phyloP scores from a whole-genome alignment of 2,888 invertebrate genomes.

The Stenolophus ochropezus region DNA sequence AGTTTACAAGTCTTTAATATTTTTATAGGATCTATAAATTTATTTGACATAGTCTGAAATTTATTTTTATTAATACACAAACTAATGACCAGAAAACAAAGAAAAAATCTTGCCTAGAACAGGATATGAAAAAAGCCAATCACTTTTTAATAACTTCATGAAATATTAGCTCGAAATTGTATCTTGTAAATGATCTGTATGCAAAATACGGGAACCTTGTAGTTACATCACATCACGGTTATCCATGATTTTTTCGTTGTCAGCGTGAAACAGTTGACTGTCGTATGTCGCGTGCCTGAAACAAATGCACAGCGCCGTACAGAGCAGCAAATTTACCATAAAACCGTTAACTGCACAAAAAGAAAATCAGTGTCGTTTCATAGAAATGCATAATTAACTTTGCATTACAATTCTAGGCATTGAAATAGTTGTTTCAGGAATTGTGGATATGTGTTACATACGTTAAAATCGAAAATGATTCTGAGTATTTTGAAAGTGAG shows the following conservation, averaged over 20 bases:
- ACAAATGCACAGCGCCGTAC: slow-evolving; percentile 9
- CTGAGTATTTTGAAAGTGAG: no score
- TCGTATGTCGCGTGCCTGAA: slow-evolving; percentile 29
- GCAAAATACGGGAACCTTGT: not conserved
- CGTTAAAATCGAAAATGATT: not conserved
- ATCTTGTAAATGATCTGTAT: not conserved
- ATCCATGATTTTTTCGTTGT: slow-evolving; percentile 12
- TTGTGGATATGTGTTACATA: not conserved
- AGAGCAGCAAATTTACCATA: slow-evolving; percentile 15
- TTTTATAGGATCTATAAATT: no score
- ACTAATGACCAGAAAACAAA: no score
- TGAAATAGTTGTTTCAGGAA: not conserved
- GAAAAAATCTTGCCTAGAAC: no score
- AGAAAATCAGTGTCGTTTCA: not conserved
- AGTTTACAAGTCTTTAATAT: no score
- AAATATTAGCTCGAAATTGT: no score
- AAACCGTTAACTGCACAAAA: slow-evolving; percentile 9
- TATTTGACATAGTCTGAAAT: no score
- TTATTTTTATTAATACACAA: no score
- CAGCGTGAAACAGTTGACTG: slow-evolving; percentile 6
- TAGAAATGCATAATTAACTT: not conserved
- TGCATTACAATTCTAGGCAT: not conserved
- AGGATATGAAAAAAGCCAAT: no score
- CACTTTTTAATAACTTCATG: no score
- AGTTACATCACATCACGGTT: not conserved